phyloP scores from a whole-genome alignment of 2,113 vertebrate species.

The Malurus cyaneus region DNA sequence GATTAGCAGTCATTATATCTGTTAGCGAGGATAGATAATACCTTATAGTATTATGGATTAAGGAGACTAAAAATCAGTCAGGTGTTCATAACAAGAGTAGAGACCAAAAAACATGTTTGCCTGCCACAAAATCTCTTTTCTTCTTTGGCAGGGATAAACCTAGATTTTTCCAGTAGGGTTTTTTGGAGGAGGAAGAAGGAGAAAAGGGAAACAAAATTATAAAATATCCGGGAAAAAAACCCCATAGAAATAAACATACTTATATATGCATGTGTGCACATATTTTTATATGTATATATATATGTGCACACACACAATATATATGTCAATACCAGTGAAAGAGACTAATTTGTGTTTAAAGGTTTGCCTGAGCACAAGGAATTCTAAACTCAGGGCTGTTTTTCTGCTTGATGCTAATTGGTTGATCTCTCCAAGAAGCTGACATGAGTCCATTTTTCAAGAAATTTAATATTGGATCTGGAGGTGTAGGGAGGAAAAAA shows the following conservation, averaged over 20 bases:
- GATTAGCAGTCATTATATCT: neutral
- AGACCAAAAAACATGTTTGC: neutral
- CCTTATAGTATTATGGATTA: neutral
- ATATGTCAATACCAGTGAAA: neutral
- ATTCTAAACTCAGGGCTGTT: neutral
- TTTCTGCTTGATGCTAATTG: neutral
- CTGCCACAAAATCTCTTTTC: neutral
- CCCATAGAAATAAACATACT: neutral
- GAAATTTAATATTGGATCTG: neutral
- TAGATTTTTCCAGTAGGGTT: neutral
- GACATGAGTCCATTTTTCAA: neutral
- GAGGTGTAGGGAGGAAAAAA: neutral
- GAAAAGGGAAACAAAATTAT: neutral
- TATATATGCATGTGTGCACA: rapidly evolving
- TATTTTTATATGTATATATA: rapidly evolving
- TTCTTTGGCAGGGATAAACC: neutral
- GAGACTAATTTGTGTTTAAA: neutral
- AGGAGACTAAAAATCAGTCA: neutral
- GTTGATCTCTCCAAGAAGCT: neutral
- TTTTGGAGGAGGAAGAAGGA: neutral
- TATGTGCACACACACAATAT: neutral
- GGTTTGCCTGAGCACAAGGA: neutral
- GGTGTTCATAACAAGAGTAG: neutral
- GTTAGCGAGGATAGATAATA: neutral
- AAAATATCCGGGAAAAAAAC: neutral